Conservation (phyloP, 2,113 vertebrate genomes). For the Chunga burmeisteri region DNA sequence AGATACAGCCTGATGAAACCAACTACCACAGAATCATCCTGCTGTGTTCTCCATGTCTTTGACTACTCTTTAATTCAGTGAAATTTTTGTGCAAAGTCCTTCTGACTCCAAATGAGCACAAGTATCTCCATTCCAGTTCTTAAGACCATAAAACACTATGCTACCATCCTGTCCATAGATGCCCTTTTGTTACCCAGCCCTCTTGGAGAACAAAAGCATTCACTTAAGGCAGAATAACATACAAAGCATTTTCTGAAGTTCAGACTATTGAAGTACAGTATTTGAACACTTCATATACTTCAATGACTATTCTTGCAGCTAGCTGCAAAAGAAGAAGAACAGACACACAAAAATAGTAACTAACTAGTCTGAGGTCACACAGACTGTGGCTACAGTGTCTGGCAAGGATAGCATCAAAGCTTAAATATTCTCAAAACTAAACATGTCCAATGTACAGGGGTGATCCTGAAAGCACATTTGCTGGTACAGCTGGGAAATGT, state of each 20-base stretch:
- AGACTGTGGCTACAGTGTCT: neutral
- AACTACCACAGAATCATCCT: neutral
- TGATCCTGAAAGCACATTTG: neutral
- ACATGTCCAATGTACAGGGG: neutral
- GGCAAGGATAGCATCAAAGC: neutral
- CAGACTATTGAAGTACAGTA: neutral
- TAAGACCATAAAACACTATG: neutral
- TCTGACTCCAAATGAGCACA: neutral
- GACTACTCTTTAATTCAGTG: neutral
- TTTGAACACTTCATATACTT: constrained; percentile 2
- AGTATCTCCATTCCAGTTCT: neutral
- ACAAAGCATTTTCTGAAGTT: constrained; percentile 2
- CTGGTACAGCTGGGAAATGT: neutral
- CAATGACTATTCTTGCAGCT: neutral
- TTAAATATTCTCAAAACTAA: neutral
- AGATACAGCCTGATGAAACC: neutral
- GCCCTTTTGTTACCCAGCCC: neutral
- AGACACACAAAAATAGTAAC: neutral
- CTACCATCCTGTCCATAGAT: neutral
- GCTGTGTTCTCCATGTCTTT: neutral
- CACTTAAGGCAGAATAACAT: neutral
- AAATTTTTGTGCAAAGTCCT: neutral
- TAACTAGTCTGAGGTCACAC: neutral
- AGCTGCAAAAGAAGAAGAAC: neutral
- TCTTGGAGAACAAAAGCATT: neutral